A percentile compares a stretch with the other conserved stretches of the same genome.
Evolutionary conservation across 2,888 invertebrate species (phyloP).

Genomic region (Lepetodrilus schrolli): DNA sequence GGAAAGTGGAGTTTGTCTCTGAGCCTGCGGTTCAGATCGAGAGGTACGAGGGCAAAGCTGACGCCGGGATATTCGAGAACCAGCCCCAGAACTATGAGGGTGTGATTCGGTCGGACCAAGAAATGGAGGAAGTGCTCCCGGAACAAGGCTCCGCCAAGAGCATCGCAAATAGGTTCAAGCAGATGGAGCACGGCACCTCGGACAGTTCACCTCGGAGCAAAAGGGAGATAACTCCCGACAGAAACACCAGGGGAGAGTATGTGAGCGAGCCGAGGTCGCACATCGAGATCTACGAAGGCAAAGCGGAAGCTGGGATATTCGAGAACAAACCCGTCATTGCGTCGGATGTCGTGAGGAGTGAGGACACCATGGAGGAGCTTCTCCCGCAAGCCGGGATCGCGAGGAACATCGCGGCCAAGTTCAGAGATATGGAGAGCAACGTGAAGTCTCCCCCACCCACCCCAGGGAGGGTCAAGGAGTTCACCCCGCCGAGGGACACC

Average conservation of each 20-base stretch:
- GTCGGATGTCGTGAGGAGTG: constrained; percentile 60
- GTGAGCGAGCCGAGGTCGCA: constrained; percentile 63
- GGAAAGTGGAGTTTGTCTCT: constrained; percentile 55
- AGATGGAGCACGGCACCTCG: constrained; percentile 78
- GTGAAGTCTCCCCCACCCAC: constrained; percentile 53
- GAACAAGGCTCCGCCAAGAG: constrained; percentile 84
- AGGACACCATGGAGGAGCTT: constrained; percentile 50
- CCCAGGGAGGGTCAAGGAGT: constrained; percentile 52
- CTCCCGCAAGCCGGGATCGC: constrained; percentile 63
- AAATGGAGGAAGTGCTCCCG: constrained; percentile 67
- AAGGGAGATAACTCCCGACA: constrained; percentile 63
- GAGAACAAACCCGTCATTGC: constrained; percentile 59
- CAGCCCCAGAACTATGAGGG: constrained; percentile 52
- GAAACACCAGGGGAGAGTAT: constrained; percentile 61
- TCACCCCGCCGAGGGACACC: constrained; percentile 62
- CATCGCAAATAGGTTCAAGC: constrained; percentile 87
- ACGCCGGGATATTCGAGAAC: constrained; percentile 65
- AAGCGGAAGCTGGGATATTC: constrained; percentile 62
- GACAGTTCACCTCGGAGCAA: constrained; percentile 43
- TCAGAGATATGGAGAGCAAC: constrained; percentile 58
- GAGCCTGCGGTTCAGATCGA: constrained; percentile 50
- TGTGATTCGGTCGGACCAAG: constrained; percentile 55
- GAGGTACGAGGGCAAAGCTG: constrained; percentile 53
- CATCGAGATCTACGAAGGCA: constrained; percentile 55
- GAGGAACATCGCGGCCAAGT: constrained; percentile 61